Conservation (phyloP, 2,113 vertebrate genomes). For the Gila orcuttii region DNA sequence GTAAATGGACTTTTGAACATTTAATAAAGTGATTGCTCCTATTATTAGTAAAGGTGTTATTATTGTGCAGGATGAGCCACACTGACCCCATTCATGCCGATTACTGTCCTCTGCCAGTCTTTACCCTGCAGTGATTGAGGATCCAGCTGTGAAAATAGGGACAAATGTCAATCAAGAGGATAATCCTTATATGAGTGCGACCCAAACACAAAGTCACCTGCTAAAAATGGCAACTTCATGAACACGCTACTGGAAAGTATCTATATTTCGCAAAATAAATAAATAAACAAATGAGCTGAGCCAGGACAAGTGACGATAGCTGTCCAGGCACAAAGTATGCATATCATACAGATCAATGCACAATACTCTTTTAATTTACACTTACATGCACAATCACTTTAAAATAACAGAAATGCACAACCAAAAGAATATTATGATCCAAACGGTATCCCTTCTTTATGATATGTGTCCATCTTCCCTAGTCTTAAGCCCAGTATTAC, state of each 20-base stretch:
- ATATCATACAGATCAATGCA: background rate
- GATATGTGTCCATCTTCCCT: background rate
- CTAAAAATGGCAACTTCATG: conserved; percentile 4
- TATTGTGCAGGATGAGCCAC: background rate
- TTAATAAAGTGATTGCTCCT: conserved; percentile 10
- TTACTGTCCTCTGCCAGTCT: conserved; percentile 95
- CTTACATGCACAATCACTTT: background rate
- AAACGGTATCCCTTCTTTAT: background rate
- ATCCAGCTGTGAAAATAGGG: conserved; percentile 84
- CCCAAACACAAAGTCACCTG: conserved; percentile 18
- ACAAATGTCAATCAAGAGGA: conserved; percentile 41
- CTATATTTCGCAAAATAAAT: background rate
- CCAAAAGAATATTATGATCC: background rate
- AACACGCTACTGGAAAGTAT: background rate
- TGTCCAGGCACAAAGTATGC: background rate
- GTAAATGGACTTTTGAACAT: background rate
- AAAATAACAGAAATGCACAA: background rate
- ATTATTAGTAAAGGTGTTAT: conserved; percentile 7
- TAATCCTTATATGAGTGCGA: conserved; percentile 18
- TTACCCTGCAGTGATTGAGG: conserved; percentile 89
- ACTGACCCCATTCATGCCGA: conserved; percentile 95
- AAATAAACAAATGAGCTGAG: background rate
- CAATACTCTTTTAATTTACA: background rate
- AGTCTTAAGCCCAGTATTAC: background rate
- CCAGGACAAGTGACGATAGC: background rate